Base-by-base conservation (phyloP, 2,797 vertebrate species). In the Sebastes nivosus region DNA sequence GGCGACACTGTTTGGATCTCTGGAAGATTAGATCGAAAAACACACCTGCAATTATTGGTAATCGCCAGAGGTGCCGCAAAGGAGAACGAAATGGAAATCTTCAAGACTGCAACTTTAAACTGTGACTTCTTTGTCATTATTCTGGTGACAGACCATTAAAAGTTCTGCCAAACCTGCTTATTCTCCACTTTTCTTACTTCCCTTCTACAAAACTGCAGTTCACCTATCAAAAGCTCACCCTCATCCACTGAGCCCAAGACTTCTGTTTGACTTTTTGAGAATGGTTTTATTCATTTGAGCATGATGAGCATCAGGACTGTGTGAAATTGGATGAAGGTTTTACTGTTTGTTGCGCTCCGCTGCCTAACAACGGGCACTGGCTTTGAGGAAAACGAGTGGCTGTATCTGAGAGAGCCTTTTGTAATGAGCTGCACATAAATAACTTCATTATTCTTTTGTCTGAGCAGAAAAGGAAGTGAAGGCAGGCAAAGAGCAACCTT, bases 391-490 rank as follows among this genome's bases (percentile, higher is more conserved):
- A 80, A 73, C 36, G 14, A 71, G 9, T 42, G 65, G 67, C 30
- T 65, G 42, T 38, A 68, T 81, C 67, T 68, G 72, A 67, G 65
- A 63, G 72, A 87, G 81, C 86, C 87, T 77, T 93, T 87, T 80
- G 77, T 88, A 89, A 89, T 68, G 72, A 88, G 88, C 84, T 60
- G 72, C 72, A 88, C 81, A 90, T 64, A 85, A 88, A 90, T 87
- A 93, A 89, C 72, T 61, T 81, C 74, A 90, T 92, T 88, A 85
- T 85, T 89, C 82, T 68, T 85, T 78, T 83, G 72, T 87, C 82
- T 82, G 69, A 76, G 75, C 72, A 85, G 59, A 72, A 81, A 83
- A 75, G 46, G 55, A 70, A 82, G 66, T 46, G 55, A 24, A 69
- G 36, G 27, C 50, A 30, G 57, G 87, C 82, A 82, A 84, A 91